Percentiles rank a stretch among this genome's conserved stretches.
These are phyloP conservation scores for Terrapene triunguis DNA, from an alignment of 2,113 vertebrate species.

Conservation along the genomic window DNA sequence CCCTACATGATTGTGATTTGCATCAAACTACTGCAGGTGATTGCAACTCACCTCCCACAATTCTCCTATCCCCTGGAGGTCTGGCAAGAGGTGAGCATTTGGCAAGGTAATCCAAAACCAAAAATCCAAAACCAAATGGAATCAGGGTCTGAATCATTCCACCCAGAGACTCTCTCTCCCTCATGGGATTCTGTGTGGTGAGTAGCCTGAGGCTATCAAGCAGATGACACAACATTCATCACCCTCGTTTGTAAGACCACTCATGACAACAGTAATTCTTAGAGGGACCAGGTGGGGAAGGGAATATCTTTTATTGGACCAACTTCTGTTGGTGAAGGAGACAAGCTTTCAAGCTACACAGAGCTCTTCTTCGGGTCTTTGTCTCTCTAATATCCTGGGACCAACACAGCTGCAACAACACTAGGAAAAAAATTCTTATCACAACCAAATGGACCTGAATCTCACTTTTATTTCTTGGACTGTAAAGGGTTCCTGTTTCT, in stretches of 20 bases:
- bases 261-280: not conserved
- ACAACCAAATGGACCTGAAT: no score
- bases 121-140: not conserved
- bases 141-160: not conserved
- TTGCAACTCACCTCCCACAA: not conserved
- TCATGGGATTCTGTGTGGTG: not conserved
- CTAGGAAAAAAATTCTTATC: no score
- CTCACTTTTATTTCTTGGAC: no score
- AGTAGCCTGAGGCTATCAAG: not conserved
- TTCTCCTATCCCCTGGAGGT: not conserved
- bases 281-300: not conserved
- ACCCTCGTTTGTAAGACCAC: not conserved
- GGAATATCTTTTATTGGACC: not conserved
- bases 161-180: not conserved
- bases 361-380: not conserved
- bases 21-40: not conserved
- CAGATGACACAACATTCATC: not conserved
- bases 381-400: no score
- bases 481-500: no score
- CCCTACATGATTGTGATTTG: not conserved
- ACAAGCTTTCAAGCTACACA: no score
- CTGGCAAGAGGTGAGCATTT: not conserved
- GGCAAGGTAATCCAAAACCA: not conserved
- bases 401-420: no score
- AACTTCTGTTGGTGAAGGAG: not conserved